Base-by-base conservation (phyloP, 2,888 invertebrate genomes). In the Saturnia japonica region DNA sequence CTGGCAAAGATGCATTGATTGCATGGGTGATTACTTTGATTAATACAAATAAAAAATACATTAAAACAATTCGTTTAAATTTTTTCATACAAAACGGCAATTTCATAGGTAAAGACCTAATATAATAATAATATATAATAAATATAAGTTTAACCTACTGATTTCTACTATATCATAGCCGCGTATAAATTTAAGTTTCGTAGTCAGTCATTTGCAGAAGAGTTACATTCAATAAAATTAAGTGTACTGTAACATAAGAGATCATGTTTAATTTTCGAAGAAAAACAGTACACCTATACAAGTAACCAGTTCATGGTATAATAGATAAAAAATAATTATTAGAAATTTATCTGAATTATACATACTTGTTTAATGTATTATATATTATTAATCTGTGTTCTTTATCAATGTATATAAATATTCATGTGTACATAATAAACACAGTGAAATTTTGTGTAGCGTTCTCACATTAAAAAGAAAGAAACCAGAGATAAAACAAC, bases 401-500 rank as follows among this genome's bases (percentile, higher is more conserved):
- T 54, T 54, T 9, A 54, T 22, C 11, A 54, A 54, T 11, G 22
- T n/a, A 54, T 22, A 9, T 54, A 54, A 6, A 54, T 54, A 43
- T 7, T 43, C 43, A 43, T 43, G 4, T 43, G 43, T 43, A 43
- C 43, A 43, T 19, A n/a, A 57, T 7, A 16, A 16, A 62, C 16
- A 40, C 40, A 12, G 12, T 40, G n/a, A 34, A 64, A 40, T 64
- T 40, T 64, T 64, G 40, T 64, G 40, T 40, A 64, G 3, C 40
- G 64, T 71, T 72, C 66, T 66, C 22, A 68, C 51, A 72, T 71
- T 74, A 64, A 62, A 64, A n/a, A 40, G 64, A 75, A 73, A 76
- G 69, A 75, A 77, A 78, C 71, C 68, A 68, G 60, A 62, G 68
- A 57, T 72, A 72, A 71, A 71, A 71, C 75, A 80, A 75, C 78